A percentile compares a stretch with the other conserved stretches of the same genome.
phyloP scores from a whole-genome alignment of 2,113 vertebrate species.

The Periophthalmodon schlosseri region DNA sequence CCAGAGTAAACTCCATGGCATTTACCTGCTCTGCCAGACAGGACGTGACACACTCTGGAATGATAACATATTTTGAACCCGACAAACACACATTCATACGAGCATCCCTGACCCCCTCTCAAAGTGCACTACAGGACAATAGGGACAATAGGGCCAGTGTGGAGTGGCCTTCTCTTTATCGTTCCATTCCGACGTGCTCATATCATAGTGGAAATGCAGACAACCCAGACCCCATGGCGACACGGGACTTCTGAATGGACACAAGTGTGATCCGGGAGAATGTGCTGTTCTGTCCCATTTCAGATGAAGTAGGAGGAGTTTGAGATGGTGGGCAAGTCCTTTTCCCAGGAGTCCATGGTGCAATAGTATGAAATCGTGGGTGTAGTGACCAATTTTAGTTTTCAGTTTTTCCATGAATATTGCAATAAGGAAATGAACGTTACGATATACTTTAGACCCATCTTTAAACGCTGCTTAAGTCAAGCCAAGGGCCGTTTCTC shows the following conservation, averaged over 20 bases:
- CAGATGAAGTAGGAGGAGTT: background rate
- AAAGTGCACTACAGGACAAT: background rate
- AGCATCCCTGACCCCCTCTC: constrained; percentile 14
- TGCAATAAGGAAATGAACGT: background rate
- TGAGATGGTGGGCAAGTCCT: background rate
- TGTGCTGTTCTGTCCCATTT: background rate
- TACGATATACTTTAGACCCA: background rate
- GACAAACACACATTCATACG: constrained; percentile 13
- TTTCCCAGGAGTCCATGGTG: background rate
- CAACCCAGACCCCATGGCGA: background rate
- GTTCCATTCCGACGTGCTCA: constrained; percentile 1
- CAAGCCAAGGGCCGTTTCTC: no score
- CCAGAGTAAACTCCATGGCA: background rate
- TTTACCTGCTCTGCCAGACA: background rate
- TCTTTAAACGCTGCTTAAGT: no score
- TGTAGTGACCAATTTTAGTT: background rate
- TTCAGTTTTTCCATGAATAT: background rate
- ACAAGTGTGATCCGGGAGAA: background rate
- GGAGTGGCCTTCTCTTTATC: constrained; percentile 32
- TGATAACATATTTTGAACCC: constrained; percentile 21
- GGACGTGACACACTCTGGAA: background rate
- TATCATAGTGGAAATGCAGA: constrained; percentile 20
- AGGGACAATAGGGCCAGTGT: constrained; percentile 49
- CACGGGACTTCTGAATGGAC: constrained; percentile 1
- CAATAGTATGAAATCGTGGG: background rate